Evolutionary conservation across 2,797 vertebrate genomes (phyloP), one percentile per base, ranked within the genome.

Genomic region (Gymnocypris eckloni): DNA sequence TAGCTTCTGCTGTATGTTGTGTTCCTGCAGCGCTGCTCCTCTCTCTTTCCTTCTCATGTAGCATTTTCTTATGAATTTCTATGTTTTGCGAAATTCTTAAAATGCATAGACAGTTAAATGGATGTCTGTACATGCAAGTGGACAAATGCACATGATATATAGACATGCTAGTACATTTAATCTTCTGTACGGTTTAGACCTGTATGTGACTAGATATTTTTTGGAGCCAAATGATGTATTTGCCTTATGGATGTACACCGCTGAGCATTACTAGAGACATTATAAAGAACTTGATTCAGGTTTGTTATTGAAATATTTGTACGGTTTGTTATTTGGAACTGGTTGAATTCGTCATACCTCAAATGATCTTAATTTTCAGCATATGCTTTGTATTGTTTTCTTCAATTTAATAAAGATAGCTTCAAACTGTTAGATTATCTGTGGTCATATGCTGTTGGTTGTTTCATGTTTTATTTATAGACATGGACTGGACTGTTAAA

Each of bases 1-100:
- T 25, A 69, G 79, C 79, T 89, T 93, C 88, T 90, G 88, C 88
- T 89, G 86, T 85, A 89, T 92, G 88, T 79, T 48, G 64, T 6
- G 64, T 66, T 88, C 50, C 59, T 52, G 79, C 28, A 71, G 37
- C 76, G 85, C 85, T 84, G 85, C 86, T 89, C 52, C 80, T 88
- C 88, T 92, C 59, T 87, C 79, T 89, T 88, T 91, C 86, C 82
- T 41, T 20, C 61, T 76, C 25, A 25, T 87, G 81, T 84, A 79
- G 69, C 84, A 73, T 81, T 73, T 83, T 61, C 70, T 73, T 75
- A 43, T n/a, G 12, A 61, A 75, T 69, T 22, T 64, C 52, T 82
- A n/a, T 82, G 7, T 80, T 75, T 81, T 64, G 69, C 9, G 0
- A 59, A 61, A 73, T 67, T 86, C 79, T 86, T 67, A 28, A 77